These are phyloP conservation scores for Leptosomus discolor DNA, from an alignment of 2,113 vertebrate genomes.

Conservation along the genomic window DNA sequence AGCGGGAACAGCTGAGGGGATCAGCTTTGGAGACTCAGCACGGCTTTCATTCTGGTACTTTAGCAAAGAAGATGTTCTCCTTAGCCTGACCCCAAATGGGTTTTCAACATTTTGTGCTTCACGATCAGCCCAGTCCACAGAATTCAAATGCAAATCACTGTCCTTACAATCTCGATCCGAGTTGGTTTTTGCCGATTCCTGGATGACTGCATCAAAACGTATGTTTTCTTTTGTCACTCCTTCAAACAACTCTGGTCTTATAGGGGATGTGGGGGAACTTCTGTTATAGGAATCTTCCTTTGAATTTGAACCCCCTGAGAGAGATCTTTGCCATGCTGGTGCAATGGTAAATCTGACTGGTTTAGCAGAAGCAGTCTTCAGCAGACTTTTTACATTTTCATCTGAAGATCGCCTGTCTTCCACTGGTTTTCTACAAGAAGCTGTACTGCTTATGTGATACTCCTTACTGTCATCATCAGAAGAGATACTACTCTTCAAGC, in stretches of 20 bases:
- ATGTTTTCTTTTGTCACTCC: neutral
- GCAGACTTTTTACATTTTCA: neutral
- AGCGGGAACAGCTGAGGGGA: neutral
- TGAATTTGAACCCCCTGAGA: constrained; percentile 43
- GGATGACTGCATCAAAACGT: neutral
- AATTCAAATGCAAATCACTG: neutral
- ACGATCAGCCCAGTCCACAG: neutral
- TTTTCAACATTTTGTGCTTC: constrained; percentile 67
- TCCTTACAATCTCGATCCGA: neutral
- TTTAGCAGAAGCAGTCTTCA: constrained; percentile 19
- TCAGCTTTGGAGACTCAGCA: neutral
- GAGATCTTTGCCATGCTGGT: constrained; percentile 77
- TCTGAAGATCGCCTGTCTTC: neutral
- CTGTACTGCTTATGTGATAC: neutral
- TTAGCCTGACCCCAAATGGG: constrained; percentile 83
- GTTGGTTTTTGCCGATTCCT: neutral
- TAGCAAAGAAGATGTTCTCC: constrained; percentile 76
- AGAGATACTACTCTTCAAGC: neutral
- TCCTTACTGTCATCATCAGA: neutral
- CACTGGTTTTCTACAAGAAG: neutral
- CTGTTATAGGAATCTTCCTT: constrained; percentile 48
- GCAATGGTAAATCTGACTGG: constrained; percentile 69
- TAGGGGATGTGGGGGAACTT: neutral
- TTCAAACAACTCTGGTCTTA: constrained; percentile 57
- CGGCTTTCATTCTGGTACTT: constrained; percentile 70